phyloP scores from a whole-genome alignment of 2,113 vertebrate genomes.

The Saguinus midas region DNA sequence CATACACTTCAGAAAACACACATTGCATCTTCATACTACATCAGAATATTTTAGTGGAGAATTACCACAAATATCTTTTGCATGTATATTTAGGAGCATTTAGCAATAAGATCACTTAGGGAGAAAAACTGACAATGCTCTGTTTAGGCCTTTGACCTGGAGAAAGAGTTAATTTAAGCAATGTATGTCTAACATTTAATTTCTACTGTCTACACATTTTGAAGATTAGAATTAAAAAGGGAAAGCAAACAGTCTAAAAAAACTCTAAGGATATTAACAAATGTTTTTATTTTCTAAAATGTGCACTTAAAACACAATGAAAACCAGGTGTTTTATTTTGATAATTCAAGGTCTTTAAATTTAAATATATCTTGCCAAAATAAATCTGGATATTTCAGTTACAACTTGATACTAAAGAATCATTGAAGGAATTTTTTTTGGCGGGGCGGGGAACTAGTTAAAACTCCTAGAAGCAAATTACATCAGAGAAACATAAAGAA shows the following conservation, averaged over 20 bases:
- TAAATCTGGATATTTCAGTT: not conserved
- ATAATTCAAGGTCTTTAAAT: not conserved
- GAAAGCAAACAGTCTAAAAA: constrained; percentile 1
- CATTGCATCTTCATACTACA: not conserved
- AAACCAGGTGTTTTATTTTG: constrained; percentile 39
- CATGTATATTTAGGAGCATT: not conserved
- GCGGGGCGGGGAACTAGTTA: not conserved
- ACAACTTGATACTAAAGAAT: not conserved
- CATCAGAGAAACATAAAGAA: not conserved
- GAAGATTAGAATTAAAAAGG: constrained; percentile 34
- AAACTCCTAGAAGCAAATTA: not conserved
- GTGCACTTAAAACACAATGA: not conserved
- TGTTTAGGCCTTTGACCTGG: not conserved
- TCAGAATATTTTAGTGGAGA: constrained; percentile 18
- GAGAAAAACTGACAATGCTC: not conserved
- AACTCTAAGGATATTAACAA: not conserved
- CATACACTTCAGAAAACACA: constrained; percentile 25
- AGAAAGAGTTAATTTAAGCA: constrained; percentile 29
- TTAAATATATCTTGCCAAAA: constrained; percentile 11
- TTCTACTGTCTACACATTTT: not conserved
- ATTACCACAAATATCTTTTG: not conserved
- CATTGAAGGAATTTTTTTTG: not conserved
- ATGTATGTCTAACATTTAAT: not conserved
- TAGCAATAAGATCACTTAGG: not conserved
- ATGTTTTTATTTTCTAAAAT: constrained; percentile 21